A percentile compares a stretch with the other conserved stretches of the same genome.
These are phyloP conservation scores for Galleria mellonella DNA, from an alignment of 1,140 invertebrate genomes.

Conservation along the genomic window DNA sequence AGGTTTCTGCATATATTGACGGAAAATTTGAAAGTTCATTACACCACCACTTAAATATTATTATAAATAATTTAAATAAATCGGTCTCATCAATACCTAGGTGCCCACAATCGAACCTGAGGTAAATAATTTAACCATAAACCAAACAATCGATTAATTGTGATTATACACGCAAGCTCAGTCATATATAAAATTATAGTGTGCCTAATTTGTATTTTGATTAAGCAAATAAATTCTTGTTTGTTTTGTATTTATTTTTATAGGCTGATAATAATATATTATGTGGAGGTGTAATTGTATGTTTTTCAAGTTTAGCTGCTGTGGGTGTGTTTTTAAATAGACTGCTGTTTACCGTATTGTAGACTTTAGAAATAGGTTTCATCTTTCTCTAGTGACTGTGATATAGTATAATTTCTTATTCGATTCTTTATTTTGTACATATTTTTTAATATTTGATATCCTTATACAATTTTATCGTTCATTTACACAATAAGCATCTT, in stretches of 20 bases:
- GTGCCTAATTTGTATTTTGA: no score
- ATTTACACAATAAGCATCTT: slow-evolving; percentile 4
- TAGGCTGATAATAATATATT: no score
- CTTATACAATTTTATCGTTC: slow-evolving; percentile 69
- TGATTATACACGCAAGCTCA: no score
- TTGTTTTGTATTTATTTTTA: no score
- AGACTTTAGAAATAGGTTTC: slow-evolving; percentile 34
- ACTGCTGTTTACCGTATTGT: slow-evolving; percentile 44
- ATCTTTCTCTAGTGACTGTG: slow-evolving; percentile 69
- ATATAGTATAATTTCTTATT: slow-evolving; percentile 69
- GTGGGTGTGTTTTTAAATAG: slow-evolving; percentile 61
- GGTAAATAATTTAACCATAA: no score
- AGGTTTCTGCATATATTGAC: slow-evolving; percentile 24
- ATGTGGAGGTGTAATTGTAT: slow-evolving; percentile 19
- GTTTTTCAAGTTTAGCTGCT: slow-evolving; percentile 31
- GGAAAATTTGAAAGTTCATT: slow-evolving; percentile 6
- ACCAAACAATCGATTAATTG: no score
- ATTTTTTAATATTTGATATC: slow-evolving; percentile 65
- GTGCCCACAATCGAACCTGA: no score
- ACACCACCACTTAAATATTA: slow-evolving; percentile 12
- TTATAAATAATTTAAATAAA: no score
- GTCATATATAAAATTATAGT: no score
- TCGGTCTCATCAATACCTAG: no score
- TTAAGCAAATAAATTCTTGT: no score
- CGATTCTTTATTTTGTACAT: slow-evolving; percentile 62